Evolutionary conservation across 1,140 invertebrate species (phyloP), one percentile per base, ranked within the genome.

Genomic region (Oedothorax gibbosus): DNA sequence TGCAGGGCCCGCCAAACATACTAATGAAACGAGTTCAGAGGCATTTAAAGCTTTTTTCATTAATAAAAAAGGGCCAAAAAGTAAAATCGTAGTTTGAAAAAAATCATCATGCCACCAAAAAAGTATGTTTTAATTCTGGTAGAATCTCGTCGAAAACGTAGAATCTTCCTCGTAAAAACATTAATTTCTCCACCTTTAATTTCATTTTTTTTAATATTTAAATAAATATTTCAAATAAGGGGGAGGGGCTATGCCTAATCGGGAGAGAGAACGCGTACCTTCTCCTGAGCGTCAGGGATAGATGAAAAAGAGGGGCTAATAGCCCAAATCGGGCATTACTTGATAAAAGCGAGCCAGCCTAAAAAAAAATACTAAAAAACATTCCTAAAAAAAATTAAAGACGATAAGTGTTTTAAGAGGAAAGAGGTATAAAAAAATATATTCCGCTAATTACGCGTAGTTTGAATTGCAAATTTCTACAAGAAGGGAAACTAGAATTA

Each of bases 241-340:
- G 35, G 35, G 35, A 35, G 62, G 76, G 69, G 76, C 75, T 75
- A 84, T 35, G 76, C 81, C 71, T 84, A 84, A 84, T 84, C 81
- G 81, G 57, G 62, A 35, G 35, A 35, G 35, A 35, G 35, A 35
- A 5, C 35, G 35, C 20, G 50, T 49, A 50, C 68, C 57, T 64
- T 64, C 80, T 20, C 56, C 49, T 84, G 73, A 82, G 79, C 81
- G 81, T 53, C 71, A 35, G 18, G 81, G 81, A 75, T 84, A 84
- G 76, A 84, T 84, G 71, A 84, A 84, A 83, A 84, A 84, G 60
- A 65, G 81, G 51, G 81, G 81, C 76, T 84, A 84, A 84, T 84
- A 84, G 81, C 81, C 50, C 54, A 84, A 84, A 84, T 84, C 81
- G 75, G 71, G 71, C 75, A 62, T 76, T 84, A 68, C 81, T 72